Evolutionary conservation across 2,113 vertebrate species (phyloP), one percentile per base, ranked within the genome.

Genomic region (Etia nguti): DNA sequence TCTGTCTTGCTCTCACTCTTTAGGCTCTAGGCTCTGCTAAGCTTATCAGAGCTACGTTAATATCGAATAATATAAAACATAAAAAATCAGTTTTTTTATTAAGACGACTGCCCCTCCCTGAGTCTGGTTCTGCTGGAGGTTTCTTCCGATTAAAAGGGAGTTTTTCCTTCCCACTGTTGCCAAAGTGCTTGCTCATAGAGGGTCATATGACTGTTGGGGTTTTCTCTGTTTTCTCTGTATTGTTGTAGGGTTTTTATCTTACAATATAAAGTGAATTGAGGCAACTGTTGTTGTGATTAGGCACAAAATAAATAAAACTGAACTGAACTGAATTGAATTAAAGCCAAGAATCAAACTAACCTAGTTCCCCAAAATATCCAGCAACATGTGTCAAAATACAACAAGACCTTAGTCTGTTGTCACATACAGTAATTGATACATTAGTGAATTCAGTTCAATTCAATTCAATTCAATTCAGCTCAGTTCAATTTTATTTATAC

Each of bases 101-200:
- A 73, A 65, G 60, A 18, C 0, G 31, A 36, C 31, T 2, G 18
- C 60, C 4, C 18, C 6, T 62, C 0, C 59, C 59, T 62, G 29
- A 60, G 29, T 0, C 0, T 34, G 60, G 31, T 0, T 65, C 18
- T 65, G 31, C 31, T 0, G 10, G 31, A 36, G 10, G 0, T 65
- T 65, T 36, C 59, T 36, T 36, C 10, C 0, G 0, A 0, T 65
- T 36, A 65, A 65, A 65, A 36, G 18, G 10, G 0, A n/a, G 59
- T 36, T 65, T 65, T 65, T 0, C 0, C 60, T 36, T n/a, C 60
- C 18, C 2, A 36, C 4, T 65, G 60, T 36, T 9, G 0, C 18
- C 60, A 36, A 62, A 65, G 60, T 65, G 1, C 0, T 8, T 65
- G 1, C 6, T 65, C 31, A 36, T 2, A 4, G 0, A 18, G 18